These are phyloP conservation scores for Choristoneura rosaceana DNA, from an alignment of 2,888 invertebrate species.

Conservation along the genomic window DNA sequence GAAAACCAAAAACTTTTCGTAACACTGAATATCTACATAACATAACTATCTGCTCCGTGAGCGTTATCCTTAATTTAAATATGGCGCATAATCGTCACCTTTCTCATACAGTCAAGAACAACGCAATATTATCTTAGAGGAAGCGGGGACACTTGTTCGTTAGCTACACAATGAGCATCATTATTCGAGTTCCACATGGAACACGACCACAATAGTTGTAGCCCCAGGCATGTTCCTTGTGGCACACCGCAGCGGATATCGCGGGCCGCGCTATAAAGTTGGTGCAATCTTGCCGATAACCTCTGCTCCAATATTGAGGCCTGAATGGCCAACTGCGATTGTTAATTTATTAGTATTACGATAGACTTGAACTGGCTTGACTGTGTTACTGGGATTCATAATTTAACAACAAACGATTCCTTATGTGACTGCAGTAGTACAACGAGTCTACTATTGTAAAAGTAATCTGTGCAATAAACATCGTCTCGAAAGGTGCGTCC, in stretches of 20 bases:
- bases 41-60: neutral
- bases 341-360: slow-evolving; percentile 48
- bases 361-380: slow-evolving; percentile 24
- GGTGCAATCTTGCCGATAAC: slow-evolving; percentile 64
- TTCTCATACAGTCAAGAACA: slow-evolving; percentile 32
- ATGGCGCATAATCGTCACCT: neutral
- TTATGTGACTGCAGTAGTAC: slow-evolving; percentile 7
- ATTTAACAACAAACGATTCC: slow-evolving; percentile 23
- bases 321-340: slow-evolving; percentile 57
- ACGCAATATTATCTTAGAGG: slow-evolving; percentile 42
- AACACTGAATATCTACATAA: slow-evolving; percentile 1
- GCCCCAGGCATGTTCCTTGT: slow-evolving; percentile 48
- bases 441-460: slow-evolving; percentile 18
- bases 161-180: slow-evolving; percentile 42
- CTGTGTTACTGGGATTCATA: slow-evolving; percentile 38
- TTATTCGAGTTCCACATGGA: slow-evolving; percentile 42
- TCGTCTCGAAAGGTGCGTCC: slow-evolving; percentile 36
- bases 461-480: slow-evolving; percentile 26
- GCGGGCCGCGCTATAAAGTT: slow-evolving; percentile 52
- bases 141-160: slow-evolving; percentile 42
- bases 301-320: slow-evolving; percentile 58
- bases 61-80: neutral
- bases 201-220: slow-evolving; percentile 28
- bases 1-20: too few relatives aligned
- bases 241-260: slow-evolving; percentile 48